A percentile compares a stretch with the other conserved stretches of the same genome.
These are phyloP conservation scores for Drosophila pectinifera DNA, from an alignment of 1,140 invertebrate species.

Conservation along the genomic window DNA sequence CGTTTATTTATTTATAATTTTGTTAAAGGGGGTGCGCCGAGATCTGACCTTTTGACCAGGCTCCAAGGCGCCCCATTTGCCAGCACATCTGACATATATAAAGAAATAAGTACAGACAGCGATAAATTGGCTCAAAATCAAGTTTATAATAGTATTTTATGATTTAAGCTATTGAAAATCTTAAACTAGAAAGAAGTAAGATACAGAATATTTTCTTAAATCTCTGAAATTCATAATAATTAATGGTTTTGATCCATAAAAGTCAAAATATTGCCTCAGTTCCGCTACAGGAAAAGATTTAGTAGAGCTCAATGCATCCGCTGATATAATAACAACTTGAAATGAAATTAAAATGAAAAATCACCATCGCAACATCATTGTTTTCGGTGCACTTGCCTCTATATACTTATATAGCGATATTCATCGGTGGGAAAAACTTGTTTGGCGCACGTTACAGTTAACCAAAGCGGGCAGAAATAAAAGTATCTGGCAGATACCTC, in stretches of 20 bases:
- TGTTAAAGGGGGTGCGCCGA: slow-evolving; percentile 27
- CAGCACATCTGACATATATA: slow-evolving; percentile 43
- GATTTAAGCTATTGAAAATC: not conserved
- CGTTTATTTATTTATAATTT: slow-evolving; percentile 14
- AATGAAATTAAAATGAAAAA: not conserved
- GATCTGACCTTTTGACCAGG: slow-evolving; percentile 76
- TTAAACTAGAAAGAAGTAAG: not conserved
- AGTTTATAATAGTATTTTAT: not conserved
- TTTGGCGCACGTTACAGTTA: slow-evolving; percentile 77
- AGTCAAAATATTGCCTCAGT: rapidly evolving
- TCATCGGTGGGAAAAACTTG: slow-evolving; percentile 64
- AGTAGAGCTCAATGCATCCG: too few species aligned
- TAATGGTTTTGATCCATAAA: not conserved
- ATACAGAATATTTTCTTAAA: not conserved
- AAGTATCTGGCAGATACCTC: slow-evolving; percentile 55
- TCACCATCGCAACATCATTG: not conserved
- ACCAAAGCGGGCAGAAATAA: slow-evolving; percentile 46
- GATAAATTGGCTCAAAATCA: not conserved
- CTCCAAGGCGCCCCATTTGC: slow-evolving; percentile 54
- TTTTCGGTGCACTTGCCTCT: slow-evolving; percentile 12
- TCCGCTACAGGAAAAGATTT: not conserved
- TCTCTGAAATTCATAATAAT: not conserved
- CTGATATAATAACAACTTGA: not conserved
- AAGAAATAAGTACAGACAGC: not conserved
- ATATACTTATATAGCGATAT: slow-evolving; percentile 29